phyloP scores from a whole-genome alignment of 2,113 vertebrate species.

The Gavia stellata region DNA sequence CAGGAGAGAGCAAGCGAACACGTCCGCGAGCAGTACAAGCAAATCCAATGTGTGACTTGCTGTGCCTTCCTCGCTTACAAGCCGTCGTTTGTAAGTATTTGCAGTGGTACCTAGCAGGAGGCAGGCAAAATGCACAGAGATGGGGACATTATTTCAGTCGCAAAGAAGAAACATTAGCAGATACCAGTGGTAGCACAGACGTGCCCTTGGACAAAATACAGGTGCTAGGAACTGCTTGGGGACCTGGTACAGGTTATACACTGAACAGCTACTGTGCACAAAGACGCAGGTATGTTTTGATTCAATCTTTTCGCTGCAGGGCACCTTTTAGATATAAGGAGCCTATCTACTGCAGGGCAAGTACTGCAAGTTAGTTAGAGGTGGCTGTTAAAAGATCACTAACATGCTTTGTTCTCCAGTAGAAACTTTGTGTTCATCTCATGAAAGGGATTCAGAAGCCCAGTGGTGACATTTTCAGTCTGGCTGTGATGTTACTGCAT shows the following conservation, averaged over 20 bases:
- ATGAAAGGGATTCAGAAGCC: background rate
- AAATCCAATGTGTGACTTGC: background rate
- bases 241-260: background rate
- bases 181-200: background rate
- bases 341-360: background rate
- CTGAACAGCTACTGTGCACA: background rate
- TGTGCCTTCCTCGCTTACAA: background rate
- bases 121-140: background rate
- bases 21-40: background rate
- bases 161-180: background rate
- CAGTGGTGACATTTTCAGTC: background rate
- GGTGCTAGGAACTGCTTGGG: background rate
- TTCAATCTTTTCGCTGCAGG: background rate
- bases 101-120: background rate
- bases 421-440: background rate
- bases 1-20: background rate
- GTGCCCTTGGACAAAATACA: background rate
- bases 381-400: background rate
- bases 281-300: background rate
- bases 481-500: background rate
- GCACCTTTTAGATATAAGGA: background rate
- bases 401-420: background rate
- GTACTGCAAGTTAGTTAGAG: background rate
- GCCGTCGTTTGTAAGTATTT: background rate
- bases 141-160: background rate